Evolutionary conservation across 2,888 invertebrate species (phyloP).

Genomic region (Hyposoter dolosus): DNA sequence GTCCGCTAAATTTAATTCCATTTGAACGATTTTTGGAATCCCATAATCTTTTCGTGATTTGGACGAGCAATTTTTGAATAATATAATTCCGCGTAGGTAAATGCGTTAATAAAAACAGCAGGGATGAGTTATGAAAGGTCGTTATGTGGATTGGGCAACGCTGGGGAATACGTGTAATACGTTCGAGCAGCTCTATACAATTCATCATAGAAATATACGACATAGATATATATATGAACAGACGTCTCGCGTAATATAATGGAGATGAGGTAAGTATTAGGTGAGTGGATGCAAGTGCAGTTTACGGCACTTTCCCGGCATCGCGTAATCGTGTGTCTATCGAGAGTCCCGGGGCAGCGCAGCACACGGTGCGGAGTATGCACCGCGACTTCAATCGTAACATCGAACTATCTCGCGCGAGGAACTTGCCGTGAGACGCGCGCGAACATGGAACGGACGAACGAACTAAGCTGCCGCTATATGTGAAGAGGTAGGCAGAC

Average conservation of each 20-base stretch:
- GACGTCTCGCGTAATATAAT: conserved; percentile 49
- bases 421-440: conserved; percentile 1
- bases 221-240: conserved; percentile 15
- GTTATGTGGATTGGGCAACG: neutral
- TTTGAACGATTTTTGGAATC: neutral
- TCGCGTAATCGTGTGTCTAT: conserved; percentile 1
- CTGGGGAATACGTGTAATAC: neutral
- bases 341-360: conserved; percentile 12
- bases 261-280: conserved; percentile 59
- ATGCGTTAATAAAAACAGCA: neutral
- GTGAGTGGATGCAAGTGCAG: conserved; percentile 40
- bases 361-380: neutral
- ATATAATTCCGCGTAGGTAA: neutral
- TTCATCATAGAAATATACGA: conserved; percentile 11
- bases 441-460: conserved; percentile 7
- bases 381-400: conserved; percentile 17
- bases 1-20: too few species aligned
- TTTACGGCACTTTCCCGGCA: conserved; percentile 55
- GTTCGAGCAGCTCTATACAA: conserved; percentile 4
- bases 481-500: conserved; percentile 15
- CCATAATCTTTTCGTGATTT: neutral
- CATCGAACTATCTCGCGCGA: conserved; percentile 27
- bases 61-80: neutral
- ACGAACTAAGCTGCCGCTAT: neutral
- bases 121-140: conserved; percentile 5